These are phyloP conservation scores for Drosophila repletoides DNA, from an alignment of 1,140 invertebrate genomes.

Conservation along the genomic window DNA sequence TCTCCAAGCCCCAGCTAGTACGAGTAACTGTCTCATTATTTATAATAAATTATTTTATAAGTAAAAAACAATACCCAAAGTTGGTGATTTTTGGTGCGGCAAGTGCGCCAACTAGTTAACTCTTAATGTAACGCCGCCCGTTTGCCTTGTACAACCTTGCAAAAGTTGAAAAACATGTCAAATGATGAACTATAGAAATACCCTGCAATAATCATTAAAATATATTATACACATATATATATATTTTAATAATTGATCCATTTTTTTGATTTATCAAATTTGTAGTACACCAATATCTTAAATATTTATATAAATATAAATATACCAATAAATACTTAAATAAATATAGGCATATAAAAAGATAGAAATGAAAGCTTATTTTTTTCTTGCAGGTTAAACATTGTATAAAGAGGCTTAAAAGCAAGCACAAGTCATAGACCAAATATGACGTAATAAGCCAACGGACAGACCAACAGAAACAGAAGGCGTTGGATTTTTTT, in stretches of 20 bases:
- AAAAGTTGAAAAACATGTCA: conserved; percentile 18
- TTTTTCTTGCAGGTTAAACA: too few species aligned
- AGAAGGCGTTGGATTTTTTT: conserved; percentile 64
- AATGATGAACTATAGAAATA: background rate
- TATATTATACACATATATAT: background rate
- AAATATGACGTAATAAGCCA: conserved; percentile 63
- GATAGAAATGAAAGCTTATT: too few species aligned
- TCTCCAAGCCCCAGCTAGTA: conserved; percentile 19
- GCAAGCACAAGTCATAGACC: conserved; percentile 27
- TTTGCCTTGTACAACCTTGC: conserved; percentile 81
- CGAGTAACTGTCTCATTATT: conserved; percentile 58
- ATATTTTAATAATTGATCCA: too few species aligned
- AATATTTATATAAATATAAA: too few species aligned
- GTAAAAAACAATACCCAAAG: conserved; percentile 46
- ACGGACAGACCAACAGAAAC: conserved; percentile 4
- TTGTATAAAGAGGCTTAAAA: conserved; percentile 34
- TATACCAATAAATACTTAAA: too few species aligned
- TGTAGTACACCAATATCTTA: too few species aligned
- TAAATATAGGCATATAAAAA: too few species aligned
- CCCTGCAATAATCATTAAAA: conserved; percentile 4
- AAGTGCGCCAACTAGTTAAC: conserved; percentile 71
- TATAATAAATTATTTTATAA: conserved; percentile 60
- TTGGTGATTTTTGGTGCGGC: conserved; percentile 49
- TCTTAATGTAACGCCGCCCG: conserved; percentile 76
- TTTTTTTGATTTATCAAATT: too few species aligned